A percentile compares a stretch with the other conserved stretches of the same genome.
phyloP scores from a whole-genome alignment of 2,113 vertebrate genomes.

The Rhinogobius similis region DNA sequence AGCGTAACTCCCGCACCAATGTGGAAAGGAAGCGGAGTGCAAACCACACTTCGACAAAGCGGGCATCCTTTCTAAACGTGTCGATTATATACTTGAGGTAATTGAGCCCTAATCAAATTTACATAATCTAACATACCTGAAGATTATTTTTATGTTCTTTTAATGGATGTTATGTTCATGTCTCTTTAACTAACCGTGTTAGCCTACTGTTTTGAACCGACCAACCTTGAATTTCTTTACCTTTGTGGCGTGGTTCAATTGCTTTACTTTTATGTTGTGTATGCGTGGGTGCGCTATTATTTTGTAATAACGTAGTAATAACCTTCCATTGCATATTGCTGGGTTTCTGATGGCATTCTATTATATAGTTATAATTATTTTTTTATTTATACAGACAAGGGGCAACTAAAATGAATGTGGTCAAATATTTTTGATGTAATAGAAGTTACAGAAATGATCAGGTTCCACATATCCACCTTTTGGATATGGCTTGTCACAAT shows the following conservation, averaged over 20 bases:
- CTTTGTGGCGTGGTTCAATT: background rate
- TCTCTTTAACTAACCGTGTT: background rate
- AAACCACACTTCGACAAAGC: background rate
- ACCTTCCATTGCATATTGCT: background rate
- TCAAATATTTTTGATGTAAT: no score
- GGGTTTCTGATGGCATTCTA: no score
- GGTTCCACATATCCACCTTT: no score
- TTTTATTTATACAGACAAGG: no score
- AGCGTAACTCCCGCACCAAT: conserved; percentile 33
- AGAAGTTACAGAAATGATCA: no score
- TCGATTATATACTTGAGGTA: conserved; percentile 34
- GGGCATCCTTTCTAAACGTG: background rate
- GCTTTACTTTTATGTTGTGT: background rate
- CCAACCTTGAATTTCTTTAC: conserved; percentile 45
- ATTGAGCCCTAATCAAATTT: background rate
- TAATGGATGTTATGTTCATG: background rate
- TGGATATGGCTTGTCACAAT: no score
- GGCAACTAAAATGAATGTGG: no score
- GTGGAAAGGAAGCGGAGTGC: background rate
- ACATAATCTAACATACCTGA: rapidly evolving
- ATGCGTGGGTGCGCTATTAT: background rate
- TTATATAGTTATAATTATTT: no score
- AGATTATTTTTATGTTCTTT: background rate
- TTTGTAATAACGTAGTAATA: background rate
- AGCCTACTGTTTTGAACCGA: background rate